phyloP scores from a whole-genome alignment of 2,888 invertebrate species.

The Caradrina kadenii region DNA sequence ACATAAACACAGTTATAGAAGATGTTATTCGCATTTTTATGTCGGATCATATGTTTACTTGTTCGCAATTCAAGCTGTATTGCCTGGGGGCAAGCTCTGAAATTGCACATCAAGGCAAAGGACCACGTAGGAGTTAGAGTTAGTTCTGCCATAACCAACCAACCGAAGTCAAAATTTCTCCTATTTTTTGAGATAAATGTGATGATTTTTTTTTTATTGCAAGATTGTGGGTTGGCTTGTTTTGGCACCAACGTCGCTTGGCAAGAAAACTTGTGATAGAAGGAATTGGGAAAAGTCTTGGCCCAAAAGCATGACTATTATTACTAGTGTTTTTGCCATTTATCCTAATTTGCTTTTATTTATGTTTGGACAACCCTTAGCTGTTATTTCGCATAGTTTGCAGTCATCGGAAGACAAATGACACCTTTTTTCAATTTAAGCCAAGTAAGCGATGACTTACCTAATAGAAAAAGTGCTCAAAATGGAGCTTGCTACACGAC shows the following conservation, averaged over 20 bases:
- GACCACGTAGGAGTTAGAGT: not conserved
- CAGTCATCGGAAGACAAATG: constrained; percentile 28
- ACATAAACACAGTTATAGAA: constrained; percentile 7
- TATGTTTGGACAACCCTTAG: constrained; percentile 47
- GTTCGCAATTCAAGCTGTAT: not conserved
- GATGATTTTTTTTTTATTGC: too few species aligned
- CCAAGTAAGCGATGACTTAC: constrained; percentile 36
- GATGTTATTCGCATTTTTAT: not conserved
- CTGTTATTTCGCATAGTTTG: constrained; percentile 2
- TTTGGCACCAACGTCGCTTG: too few species aligned
- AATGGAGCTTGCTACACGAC: constrained; percentile 26
- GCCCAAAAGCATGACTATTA: too few species aligned
- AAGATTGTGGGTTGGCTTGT: too few species aligned
- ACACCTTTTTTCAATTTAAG: constrained; percentile 48
- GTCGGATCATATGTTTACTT: not conserved
- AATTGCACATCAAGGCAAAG: not conserved
- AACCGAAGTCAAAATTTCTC: not conserved
- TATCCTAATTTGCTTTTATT: not conserved
- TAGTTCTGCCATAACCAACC: not conserved
- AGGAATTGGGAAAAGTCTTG: too few species aligned
- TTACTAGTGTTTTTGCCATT: not conserved
- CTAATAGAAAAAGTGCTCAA: constrained; percentile 38
- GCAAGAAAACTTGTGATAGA: too few species aligned
- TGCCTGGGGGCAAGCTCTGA: not conserved
- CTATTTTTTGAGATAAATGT: not conserved